phyloP scores from a whole-genome alignment of 2,888 invertebrate genomes.

The Phalera bucephala region DNA sequence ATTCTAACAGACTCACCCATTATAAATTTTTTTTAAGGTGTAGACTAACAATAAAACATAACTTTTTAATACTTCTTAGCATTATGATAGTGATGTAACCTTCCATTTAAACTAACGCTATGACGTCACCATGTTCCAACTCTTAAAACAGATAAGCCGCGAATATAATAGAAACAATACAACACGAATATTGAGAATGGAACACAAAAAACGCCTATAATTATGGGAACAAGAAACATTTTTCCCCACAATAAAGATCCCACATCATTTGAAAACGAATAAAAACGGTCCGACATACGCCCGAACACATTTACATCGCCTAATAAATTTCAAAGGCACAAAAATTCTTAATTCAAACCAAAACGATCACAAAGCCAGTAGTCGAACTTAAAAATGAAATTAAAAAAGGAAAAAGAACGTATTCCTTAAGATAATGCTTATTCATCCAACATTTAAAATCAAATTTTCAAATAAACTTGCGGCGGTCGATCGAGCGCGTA shows the following conservation, averaged over 20 bases:
- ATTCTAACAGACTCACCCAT: too few species aligned
- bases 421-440: conserved; percentile 82
- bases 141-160: too few species aligned
- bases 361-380: conserved; percentile 67
- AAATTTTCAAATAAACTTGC: conserved; percentile 80
- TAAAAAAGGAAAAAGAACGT: conserved; percentile 79
- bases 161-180: too few species aligned
- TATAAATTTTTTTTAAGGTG: too few species aligned
- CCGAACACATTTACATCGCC: conserved; percentile 65
- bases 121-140: too few species aligned
- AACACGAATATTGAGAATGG: conserved; percentile 27
- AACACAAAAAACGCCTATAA: conserved; percentile 41
- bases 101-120: too few species aligned
- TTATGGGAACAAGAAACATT: conserved; percentile 41
- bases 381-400: conserved; percentile 72
- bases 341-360: conserved; percentile 58
- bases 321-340: conserved; percentile 68
- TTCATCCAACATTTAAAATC: conserved; percentile 83
- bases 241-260: conserved; percentile 41
- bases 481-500: conserved; percentile 70
- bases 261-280: conserved; percentile 44
- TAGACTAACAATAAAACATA: too few species aligned
- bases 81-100: too few species aligned
- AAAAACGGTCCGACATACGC: conserved; percentile 40
- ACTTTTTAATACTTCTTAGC: too few species aligned